These are phyloP conservation scores for Sarcophaga rosellei DNA, from an alignment of 2,888 invertebrate species.

Conservation along the genomic window DNA sequence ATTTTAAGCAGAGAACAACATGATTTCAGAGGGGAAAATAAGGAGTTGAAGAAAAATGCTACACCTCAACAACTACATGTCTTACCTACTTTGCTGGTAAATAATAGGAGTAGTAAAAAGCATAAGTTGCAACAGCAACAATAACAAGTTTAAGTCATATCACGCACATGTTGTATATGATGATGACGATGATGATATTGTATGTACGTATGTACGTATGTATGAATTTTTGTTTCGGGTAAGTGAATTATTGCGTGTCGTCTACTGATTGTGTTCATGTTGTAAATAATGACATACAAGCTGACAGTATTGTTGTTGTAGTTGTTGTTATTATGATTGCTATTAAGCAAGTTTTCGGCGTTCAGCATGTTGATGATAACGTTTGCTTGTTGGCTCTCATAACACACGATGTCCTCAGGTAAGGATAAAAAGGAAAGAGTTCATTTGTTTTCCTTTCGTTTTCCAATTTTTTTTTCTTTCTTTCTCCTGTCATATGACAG, in stretches of 20 bases:
- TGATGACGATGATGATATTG: too few species aligned
- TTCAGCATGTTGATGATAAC: constrained; percentile 29
- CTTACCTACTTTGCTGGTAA: background rate
- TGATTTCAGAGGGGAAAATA: constrained; percentile 15
- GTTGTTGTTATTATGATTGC: constrained; percentile 33
- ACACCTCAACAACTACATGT: too few species aligned
- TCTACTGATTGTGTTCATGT: constrained; percentile 68
- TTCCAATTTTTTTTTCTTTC: background rate
- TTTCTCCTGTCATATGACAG: constrained; percentile 37
- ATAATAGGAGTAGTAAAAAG: constrained; percentile 9
- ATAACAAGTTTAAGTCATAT: constrained; percentile 28
- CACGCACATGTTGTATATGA: constrained; percentile 64
- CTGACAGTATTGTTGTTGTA: constrained; percentile 35
- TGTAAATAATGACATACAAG: constrained; percentile 61
- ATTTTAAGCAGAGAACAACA: constrained; percentile 34
- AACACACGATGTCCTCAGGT: background rate
- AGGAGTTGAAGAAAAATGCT: background rate
- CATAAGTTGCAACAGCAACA: constrained; percentile 27
- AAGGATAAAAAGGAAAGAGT: constrained; percentile 38
- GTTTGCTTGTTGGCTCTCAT: constrained; percentile 6
- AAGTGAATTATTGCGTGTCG: constrained; percentile 73
- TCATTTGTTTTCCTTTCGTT: constrained; percentile 25
- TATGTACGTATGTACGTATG: constrained; percentile 1
- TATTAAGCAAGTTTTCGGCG: constrained; percentile 25
- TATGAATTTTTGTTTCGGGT: constrained; percentile 31